Evolutionary conservation across 2,797 vertebrate genomes (phyloP), one percentile per base, ranked within the genome.

Genomic region (Eidolon dupreanum): DNA sequence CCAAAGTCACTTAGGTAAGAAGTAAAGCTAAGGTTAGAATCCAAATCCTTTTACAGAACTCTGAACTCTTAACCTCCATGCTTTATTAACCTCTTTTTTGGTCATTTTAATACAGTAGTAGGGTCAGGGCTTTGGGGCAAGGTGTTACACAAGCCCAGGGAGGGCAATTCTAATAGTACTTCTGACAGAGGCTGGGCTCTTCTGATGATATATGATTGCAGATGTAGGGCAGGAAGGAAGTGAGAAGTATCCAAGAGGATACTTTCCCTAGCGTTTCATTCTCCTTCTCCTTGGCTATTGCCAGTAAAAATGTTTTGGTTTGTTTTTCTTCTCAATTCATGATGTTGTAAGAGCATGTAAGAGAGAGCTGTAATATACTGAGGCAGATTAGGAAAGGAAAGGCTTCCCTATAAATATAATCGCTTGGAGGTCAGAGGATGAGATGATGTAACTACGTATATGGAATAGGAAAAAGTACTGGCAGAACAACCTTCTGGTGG

Each of bases 321-420:
- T 88, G 36, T 22, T 73, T 92, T 86, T 89, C 63, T 91, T 75
- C 36, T 79, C 53, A 74, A 31, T 36, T 88, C 71, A 46, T 3
- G 3, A n/a, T 41, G 17, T 22, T 46, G 5, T 15, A 13, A 68
- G 61, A 41, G 5, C 19, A 53, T 11, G 2, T 9, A 22, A 73
- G 5, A n/a, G 33, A 31, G 38, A 77, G 38, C 3, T 36, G 43
- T 17, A 22, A 11, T 16, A 17, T 2, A 20, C 59, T 19, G 4
- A 3, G 43, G 33, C 4, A 59, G n/a, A 36, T 38, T 5, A 46
- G 66, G 79, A 41, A 85, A 46, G 55, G 70, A 53, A 85, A 49
- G 38, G 16, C 8, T 73, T n/a, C 24, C 13, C 68, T 66, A 22
- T 8, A 38, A 22, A 59, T 15, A 13, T 1, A 31, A 49, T 36